phyloP scores from a whole-genome alignment of 35 echinoderm and acorn worm genomes.

The Stichopus chloronotus region DNA sequence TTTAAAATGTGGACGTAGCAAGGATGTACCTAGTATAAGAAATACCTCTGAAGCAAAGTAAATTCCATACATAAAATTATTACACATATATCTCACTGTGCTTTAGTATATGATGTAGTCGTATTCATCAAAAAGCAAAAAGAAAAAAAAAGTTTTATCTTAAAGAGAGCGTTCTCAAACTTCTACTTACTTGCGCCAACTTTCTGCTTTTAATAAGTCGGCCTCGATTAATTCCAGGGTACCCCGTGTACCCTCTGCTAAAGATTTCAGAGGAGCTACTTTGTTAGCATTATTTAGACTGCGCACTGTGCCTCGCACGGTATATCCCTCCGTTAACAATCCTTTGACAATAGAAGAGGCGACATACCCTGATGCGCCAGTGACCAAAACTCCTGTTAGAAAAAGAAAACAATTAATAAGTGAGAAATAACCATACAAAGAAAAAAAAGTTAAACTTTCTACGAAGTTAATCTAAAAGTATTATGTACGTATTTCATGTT shows the following conservation, averaged over 20 bases:
- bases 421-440: neutral
- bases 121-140: no score
- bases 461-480: no score
- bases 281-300: slow-evolving; percentile 69
- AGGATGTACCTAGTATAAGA: no score
- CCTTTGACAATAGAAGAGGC: slow-evolving; percentile 69
- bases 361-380: slow-evolving; percentile 84
- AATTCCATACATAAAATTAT: no score
- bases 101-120: no score
- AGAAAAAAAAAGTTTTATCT: no score
- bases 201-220: slow-evolving; percentile 75
- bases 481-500: no score
- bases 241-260: slow-evolving; percentile 69
- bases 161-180: no score
- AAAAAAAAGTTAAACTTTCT: neutral
- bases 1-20: no score
- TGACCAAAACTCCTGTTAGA: slow-evolving; percentile 79
- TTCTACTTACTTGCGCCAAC: slow-evolving; percentile 79
- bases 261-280: slow-evolving; percentile 69
- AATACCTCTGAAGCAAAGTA: no score
- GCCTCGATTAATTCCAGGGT: slow-evolving; percentile 82
- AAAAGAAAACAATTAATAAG: neutral
- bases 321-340: slow-evolving; percentile 66
- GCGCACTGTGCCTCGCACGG: slow-evolving; percentile 81
- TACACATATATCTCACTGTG: no score